These are phyloP conservation scores for Anolis sagrei DNA, from an alignment of 2,113 vertebrate species.

Conservation along the genomic window DNA sequence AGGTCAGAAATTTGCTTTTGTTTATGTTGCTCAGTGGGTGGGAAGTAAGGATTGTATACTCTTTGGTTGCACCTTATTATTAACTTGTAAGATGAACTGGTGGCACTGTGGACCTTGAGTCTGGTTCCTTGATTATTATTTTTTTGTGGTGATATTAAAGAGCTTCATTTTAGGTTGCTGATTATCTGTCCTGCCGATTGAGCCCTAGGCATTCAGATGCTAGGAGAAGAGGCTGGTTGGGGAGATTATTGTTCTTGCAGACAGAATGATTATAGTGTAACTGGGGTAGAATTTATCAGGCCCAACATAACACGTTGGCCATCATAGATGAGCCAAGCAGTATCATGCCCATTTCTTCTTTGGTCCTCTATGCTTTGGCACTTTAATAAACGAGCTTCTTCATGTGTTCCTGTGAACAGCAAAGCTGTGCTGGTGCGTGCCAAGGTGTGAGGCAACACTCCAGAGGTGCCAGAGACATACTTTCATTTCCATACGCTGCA, in stretches of 20 bases:
- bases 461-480: constrained; percentile 1
- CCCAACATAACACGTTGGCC: fast-evolving
- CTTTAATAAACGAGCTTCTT: background rate
- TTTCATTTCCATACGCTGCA: constrained; percentile 17
- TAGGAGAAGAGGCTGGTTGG: background rate
- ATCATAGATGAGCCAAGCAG: constrained; percentile 1
- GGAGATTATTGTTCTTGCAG: background rate
- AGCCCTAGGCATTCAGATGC: background rate
- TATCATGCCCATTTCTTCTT: background rate
- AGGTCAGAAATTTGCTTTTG: background rate
- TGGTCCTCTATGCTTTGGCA: background rate
- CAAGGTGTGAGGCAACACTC: constrained; percentile 35
- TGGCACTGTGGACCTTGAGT: background rate
- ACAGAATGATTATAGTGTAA: fast-evolving
- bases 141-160: constrained; percentile 9
- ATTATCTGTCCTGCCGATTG: background rate
- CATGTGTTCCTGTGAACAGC: background rate
- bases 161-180: fast-evolving
- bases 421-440: constrained; percentile 3
- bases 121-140: background rate
- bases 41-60: background rate
- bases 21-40: background rate
- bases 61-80: background rate
- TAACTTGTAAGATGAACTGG: background rate
- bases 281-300: background rate